Percentiles rank a stretch among this genome's conserved stretches.
phyloP scores from a whole-genome alignment of 1,140 invertebrate genomes.

The Pemphigus obesinymphae region DNA sequence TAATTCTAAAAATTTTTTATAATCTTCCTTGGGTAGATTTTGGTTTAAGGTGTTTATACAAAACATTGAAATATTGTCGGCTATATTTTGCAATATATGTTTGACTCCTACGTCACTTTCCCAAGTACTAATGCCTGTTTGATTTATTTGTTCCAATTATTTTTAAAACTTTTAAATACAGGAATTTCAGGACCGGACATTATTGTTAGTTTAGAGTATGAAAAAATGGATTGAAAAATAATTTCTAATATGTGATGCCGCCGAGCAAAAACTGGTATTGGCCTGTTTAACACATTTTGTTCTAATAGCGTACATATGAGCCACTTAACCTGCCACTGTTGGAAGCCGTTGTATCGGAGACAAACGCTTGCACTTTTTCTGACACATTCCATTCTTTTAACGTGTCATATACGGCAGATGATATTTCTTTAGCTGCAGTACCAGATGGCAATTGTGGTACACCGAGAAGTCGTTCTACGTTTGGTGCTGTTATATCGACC shows the following conservation, averaged over 20 bases:
- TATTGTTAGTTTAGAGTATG: constrained; percentile 18
- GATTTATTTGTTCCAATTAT: constrained; percentile 11
- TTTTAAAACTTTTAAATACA: too few relatives aligned
- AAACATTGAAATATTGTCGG: constrained; percentile 14
- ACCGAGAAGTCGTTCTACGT: constrained; percentile 15
- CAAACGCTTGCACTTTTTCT: constrained; percentile 42
- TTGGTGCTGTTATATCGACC: constrained; percentile 11
- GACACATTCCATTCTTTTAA: constrained; percentile 35
- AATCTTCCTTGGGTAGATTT: too few relatives aligned
- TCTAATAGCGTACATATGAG: too few relatives aligned
- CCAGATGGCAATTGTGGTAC: constrained; percentile 1
- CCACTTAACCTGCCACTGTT: too few relatives aligned
- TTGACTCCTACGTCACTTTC: not conserved
- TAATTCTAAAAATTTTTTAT: too few relatives aligned
- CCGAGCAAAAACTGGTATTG: too few relatives aligned
- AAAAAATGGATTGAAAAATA: constrained; percentile 43
- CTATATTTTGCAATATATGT: not conserved
- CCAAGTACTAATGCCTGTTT: not conserved
- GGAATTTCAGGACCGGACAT: too few relatives aligned
- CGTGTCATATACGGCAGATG: constrained; percentile 24
- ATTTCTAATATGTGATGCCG: constrained; percentile 41
- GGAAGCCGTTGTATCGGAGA: constrained; percentile 43
- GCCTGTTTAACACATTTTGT: too few relatives aligned
- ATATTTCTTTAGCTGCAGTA: constrained; percentile 1
- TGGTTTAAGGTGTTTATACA: too few relatives aligned